phyloP scores from a whole-genome alignment of 2,888 invertebrate genomes.

The Cremastinae sp. region DNA sequence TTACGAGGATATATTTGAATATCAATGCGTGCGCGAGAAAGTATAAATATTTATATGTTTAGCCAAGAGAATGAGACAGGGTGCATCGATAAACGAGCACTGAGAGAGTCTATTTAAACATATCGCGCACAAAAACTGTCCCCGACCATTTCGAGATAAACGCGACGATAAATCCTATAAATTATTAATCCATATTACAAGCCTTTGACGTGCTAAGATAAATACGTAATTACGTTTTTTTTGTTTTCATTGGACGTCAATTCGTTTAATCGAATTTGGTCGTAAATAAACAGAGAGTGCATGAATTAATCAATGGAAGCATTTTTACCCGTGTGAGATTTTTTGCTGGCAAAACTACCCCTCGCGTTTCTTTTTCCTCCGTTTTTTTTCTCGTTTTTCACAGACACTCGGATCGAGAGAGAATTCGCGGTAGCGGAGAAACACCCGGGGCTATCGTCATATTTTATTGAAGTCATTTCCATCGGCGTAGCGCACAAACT shows the following conservation, averaged over 20 bases:
- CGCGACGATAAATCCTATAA: too few species aligned
- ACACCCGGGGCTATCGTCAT: slow-evolving; percentile 67
- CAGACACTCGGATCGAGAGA: slow-evolving; percentile 37
- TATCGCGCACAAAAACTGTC: background rate
- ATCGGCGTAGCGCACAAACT: slow-evolving; percentile 68
- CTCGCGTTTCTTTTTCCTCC: slow-evolving; percentile 22
- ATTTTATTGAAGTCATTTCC: slow-evolving; percentile 73
- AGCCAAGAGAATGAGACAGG: background rate
- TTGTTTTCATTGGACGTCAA: too few species aligned
- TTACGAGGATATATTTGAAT: slow-evolving; percentile 23
- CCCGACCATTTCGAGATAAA: background rate
- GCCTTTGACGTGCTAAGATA: too few species aligned
- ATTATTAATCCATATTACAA: too few species aligned
- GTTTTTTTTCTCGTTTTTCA: slow-evolving; percentile 35
- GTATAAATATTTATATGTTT: slow-evolving; percentile 51
- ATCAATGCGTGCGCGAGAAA: slow-evolving; percentile 27
- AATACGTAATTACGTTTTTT: too few species aligned
- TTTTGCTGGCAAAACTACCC: slow-evolving; percentile 53
- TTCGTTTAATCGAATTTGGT: too few species aligned
- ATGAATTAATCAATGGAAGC: too few species aligned
- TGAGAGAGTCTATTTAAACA: background rate
- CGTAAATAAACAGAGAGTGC: too few species aligned
- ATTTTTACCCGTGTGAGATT: slow-evolving; percentile 15
- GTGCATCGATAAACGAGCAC: slow-evolving; percentile 5
- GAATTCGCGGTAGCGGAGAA: slow-evolving; percentile 56